Conservation (phyloP, 2,888 invertebrate species). For the Cephus sareptanus region DNA sequence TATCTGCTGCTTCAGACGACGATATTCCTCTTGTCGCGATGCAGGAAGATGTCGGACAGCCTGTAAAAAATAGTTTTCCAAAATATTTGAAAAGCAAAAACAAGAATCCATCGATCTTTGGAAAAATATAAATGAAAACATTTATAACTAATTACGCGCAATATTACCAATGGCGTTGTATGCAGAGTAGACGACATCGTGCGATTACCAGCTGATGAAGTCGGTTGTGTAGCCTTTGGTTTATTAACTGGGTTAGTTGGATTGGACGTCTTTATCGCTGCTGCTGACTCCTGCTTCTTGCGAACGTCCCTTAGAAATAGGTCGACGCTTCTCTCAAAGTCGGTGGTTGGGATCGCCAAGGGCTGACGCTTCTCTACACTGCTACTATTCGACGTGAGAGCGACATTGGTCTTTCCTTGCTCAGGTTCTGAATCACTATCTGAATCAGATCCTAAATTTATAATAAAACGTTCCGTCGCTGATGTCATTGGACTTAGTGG, state of each 20-base stretch:
- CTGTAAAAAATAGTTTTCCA: slow-evolving; percentile 47
- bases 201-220: background rate
- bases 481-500: slow-evolving; percentile 36
- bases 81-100: slow-evolving; percentile 9
- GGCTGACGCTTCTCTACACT: slow-evolving; percentile 21
- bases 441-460: slow-evolving; percentile 55
- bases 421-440: slow-evolving; percentile 55
- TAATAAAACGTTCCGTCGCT: slow-evolving; percentile 49
- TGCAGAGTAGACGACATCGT: background rate
- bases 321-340: slow-evolving; percentile 61
- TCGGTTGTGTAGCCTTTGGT: slow-evolving; percentile 7
- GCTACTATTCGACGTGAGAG: slow-evolving; percentile 10
- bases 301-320: slow-evolving; percentile 57
- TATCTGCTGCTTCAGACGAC: slow-evolving; percentile 61
- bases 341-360: slow-evolving; percentile 44
- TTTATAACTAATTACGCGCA: background rate
- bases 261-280: slow-evolving; percentile 24
- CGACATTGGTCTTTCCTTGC: slow-evolving; percentile 11
- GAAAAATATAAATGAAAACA: slow-evolving; percentile 2
- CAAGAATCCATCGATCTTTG: background rate
- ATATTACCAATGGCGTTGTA: slow-evolving; percentile 41
- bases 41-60: slow-evolving; percentile 63
- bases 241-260: slow-evolving; percentile 21
- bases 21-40: slow-evolving; percentile 64
- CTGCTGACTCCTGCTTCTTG: slow-evolving; percentile 52